phyloP scores from a whole-genome alignment of 1,140 invertebrate genomes.

The Drosophila arawakana region DNA sequence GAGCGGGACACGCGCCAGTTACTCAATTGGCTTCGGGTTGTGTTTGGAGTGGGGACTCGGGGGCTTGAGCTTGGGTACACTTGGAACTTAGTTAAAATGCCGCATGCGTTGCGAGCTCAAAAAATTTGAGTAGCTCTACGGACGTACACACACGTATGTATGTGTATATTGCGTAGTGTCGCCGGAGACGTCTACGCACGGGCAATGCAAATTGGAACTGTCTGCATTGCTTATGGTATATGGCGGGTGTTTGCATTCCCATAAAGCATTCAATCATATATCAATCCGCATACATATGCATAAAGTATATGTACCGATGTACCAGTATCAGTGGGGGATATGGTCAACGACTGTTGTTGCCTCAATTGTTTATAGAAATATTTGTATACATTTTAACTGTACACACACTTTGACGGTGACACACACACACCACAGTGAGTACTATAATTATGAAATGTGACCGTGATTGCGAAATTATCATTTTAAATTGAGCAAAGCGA shows the following conservation, averaged over 20 bases:
- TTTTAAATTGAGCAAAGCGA: not conserved
- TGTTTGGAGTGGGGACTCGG: too few relatives aligned
- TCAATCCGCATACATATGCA: conserved; percentile 8
- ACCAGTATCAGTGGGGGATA: not conserved
- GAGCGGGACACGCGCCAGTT: conserved; percentile 25
- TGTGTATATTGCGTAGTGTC: conserved; percentile 59
- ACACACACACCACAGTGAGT: conserved; percentile 6
- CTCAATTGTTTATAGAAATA: conserved; percentile 25
- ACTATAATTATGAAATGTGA: conserved; percentile 20
- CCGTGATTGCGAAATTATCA: conserved; percentile 14
- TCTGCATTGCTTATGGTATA: conserved; percentile 24
- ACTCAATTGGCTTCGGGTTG: not conserved
- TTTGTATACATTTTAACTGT: not conserved
- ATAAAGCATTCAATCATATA: conserved; percentile 28
- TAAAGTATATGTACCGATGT: too few relatives aligned
- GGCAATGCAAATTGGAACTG: conserved; percentile 65
- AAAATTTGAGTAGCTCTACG: conserved; percentile 50
- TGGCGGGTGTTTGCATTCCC: conserved; percentile 49
- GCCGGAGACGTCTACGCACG: conserved; percentile 61
- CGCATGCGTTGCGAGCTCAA: conserved; percentile 47
- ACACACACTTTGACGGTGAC: not conserved
- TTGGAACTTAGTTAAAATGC: conserved; percentile 50
- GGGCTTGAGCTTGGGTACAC: not conserved
- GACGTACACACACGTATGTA: conserved; percentile 16
- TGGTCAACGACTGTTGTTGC: conserved; percentile 50